Conservation (phyloP, 37 sponge, comb jelly and placozoan species). For the Spongilla lacustris region DNA sequence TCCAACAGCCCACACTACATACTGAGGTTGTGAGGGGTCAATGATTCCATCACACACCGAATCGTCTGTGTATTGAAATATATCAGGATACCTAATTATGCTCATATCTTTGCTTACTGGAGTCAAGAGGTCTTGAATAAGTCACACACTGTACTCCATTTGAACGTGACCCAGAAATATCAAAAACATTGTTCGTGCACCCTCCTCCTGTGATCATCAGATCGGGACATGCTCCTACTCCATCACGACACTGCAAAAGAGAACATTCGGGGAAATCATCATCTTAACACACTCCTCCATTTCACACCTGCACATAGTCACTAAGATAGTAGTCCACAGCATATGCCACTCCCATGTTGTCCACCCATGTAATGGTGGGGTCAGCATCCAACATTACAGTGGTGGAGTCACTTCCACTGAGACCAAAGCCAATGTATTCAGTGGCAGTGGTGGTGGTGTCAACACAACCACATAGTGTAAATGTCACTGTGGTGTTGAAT, state of each 20-base stretch:
- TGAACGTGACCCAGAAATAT: slow-evolving; percentile 7
- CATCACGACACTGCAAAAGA: slow-evolving; percentile 17
- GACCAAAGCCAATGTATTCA: slow-evolving; percentile 74
- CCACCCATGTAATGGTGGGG: slow-evolving; percentile 61
- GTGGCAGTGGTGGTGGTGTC: not conserved
- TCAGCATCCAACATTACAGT: slow-evolving; percentile 62
- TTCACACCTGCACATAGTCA: slow-evolving; percentile 46
- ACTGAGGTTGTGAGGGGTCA: slow-evolving; percentile 27
- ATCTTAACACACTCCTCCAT: no score
- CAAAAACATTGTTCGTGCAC: slow-evolving; percentile 21
- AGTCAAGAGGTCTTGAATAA: slow-evolving; percentile 24
- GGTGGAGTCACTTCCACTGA: slow-evolving; percentile 42
- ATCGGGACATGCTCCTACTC: slow-evolving; percentile 48
- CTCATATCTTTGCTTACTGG: slow-evolving; percentile 9
- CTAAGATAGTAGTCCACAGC: slow-evolving; percentile 69
- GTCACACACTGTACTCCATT: slow-evolving; percentile 37
- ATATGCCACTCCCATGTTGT: slow-evolving; percentile 22
- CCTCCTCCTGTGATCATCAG: slow-evolving; percentile 7
- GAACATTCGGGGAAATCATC: not conserved
- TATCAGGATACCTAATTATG: not conserved
- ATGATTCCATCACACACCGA: slow-evolving; percentile 26
- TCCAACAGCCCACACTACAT: slow-evolving; percentile 73
- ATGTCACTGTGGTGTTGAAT: not conserved
- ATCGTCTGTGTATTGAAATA: not conserved
- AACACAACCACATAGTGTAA: slow-evolving; percentile 6